Base-by-base conservation (phyloP, 2,797 vertebrate genomes). In the Spinus pinus region DNA sequence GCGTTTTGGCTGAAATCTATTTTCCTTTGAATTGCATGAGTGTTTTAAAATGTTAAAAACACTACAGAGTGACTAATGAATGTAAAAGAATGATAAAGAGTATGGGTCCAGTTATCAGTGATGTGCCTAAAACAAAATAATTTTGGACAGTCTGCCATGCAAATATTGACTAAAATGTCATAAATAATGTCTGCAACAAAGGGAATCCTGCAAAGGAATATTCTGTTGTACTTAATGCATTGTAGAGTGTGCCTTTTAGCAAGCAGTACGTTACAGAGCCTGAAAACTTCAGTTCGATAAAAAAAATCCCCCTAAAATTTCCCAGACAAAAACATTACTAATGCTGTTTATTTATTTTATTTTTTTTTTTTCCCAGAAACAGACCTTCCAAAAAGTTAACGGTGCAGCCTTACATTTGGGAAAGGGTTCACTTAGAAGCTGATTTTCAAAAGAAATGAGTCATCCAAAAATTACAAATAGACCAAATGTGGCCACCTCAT, bases 1-100 rank as follows among this genome's bases (percentile, higher is more conserved):
- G 94, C 92, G 88, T 95, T 96, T 96, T 95, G 91, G 94, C 95
- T 97, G 94, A 96, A 97, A 96, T 97, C 94, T 96, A 95, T 96
- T 96, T 97, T 90, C 94, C 94, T 97, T 97, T 97, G 96, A 97
- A 97, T 96, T 96, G 91, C 91, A 94, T 92, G 95, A 96, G 89
- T 95, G 95, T 97, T 97, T 96, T 95, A 97, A 97, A 97, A 96
- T 94, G 91, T 95, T 94, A 96, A 96, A 94, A 96, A 97, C 81
- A 94, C 57, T 74, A 96, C 84, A 77, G 90, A 96, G 88, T 97
- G 96, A 97, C 41, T 82, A 97, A 93, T 94, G 90, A 96, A 92
- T 93, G 79, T 88, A 93, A 90, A 96, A 97, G 73, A 97, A 91
- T 88, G 85, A 96, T 96, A 97, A 97, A 96, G 93, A 96, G 93